Base-by-base conservation (phyloP, 2,113 vertebrate species). In the Bubo scandiacus region DNA sequence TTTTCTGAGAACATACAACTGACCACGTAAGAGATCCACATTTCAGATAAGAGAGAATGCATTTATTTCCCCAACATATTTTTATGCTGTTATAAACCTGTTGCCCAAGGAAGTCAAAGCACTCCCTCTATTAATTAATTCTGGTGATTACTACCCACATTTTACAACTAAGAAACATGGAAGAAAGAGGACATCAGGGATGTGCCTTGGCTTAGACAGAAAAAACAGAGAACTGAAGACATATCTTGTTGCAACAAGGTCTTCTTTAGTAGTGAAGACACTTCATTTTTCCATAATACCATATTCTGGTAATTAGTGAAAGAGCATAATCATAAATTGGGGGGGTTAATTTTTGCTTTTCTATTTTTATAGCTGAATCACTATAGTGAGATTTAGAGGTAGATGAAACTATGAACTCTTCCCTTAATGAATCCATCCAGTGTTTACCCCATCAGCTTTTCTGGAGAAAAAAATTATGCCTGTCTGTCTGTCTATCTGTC, bases 1-100 rank as follows among this genome's bases (percentile, higher is more conserved):
- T 89, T 75, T 82, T 54, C 91, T 92, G 91, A 89, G 84, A 95
- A 90, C 91, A 66, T 22, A 80, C 32, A 30, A 94, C 55, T 77
- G 95, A 96, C 83, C 94, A 94, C 15, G 5, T 79, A 94, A 80
- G 78, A 95, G 96, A 97, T 94, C 42, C 49, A 65, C 0, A 0
- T 87, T 81, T 95, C 77, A 95, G 95, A 96, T 95, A 94, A 95
- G 70, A 89, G 49, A 36, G 77, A 81, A 77, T 20, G 18, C 29
- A 51, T 52, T 94, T 85, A 49, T 84, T 94, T 86, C 25, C 77
- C 72, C 49, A 34, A 34, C 40, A 32, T 38, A 61, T 72, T 91
- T 87, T 94, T 79, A 55, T n/a, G 71, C 91, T 47, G 27, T 62
- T 87, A 67, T 29, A 85, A 79, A 68, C 70, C 45, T 66, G 62